Percentiles rank a stretch among this genome's conserved stretches.
These are phyloP conservation scores for Anguilla anguilla DNA, from an alignment of 2,797 vertebrate species.

Conservation along the genomic window DNA sequence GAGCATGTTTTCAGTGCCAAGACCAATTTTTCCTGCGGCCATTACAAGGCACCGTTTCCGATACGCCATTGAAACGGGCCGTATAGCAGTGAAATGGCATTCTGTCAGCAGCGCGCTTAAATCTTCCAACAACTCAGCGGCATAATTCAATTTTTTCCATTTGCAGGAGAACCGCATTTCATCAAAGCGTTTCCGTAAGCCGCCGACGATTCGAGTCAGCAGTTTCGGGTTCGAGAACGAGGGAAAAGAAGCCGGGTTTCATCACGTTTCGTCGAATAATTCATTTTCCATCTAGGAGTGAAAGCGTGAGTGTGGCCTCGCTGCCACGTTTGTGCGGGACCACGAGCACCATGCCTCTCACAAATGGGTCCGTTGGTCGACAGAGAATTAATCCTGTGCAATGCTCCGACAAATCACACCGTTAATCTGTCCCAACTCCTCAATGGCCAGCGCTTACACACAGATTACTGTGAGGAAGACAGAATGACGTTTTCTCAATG, in stretches of 20 bases:
- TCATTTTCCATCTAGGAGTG: neutral
- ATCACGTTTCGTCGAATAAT: neutral
- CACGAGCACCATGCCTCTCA: neutral
- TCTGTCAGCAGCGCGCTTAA: conserved; percentile 9
- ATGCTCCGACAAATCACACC: neutral
- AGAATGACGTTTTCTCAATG: conserved; percentile 27
- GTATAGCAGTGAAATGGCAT: conserved; percentile 10
- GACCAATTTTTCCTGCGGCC: neutral
- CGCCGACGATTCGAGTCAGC: neutral
- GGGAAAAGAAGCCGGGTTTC: neutral
- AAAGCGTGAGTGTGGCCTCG: neutral
- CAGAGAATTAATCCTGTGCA: neutral
- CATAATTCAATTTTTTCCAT: conserved; percentile 28
- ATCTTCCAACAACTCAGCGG: neutral
- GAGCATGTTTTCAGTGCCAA: neutral
- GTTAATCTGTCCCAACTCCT: conserved; percentile 5
- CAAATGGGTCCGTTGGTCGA: neutral
- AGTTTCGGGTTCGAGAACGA: neutral
- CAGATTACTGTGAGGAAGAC: conserved; percentile 9
- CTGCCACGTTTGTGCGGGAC: neutral
- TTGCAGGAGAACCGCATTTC: conserved; percentile 5
- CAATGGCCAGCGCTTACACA: neutral
- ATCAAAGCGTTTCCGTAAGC: neutral
- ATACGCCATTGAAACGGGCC: neutral
- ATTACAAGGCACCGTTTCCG: neutral